Evolutionary conservation across 2,797 vertebrate species (phyloP).

Genomic region (Coracias cyanogaster): DNA sequence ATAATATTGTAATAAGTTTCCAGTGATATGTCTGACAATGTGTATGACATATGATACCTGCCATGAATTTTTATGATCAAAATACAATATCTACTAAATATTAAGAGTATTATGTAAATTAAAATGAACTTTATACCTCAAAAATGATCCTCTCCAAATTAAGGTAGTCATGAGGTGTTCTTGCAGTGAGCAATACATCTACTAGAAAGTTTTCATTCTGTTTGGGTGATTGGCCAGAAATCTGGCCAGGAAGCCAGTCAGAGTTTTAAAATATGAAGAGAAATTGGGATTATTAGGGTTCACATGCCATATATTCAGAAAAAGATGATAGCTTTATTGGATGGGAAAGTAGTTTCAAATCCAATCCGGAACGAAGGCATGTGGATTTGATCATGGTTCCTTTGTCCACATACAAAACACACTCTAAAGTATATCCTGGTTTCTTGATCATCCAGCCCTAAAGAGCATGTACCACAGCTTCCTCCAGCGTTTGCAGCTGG

Average conservation of each 20-base stretch:
- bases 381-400: not conserved
- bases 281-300: not conserved
- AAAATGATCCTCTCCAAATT: not conserved
- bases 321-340: not conserved
- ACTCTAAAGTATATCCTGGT: not conserved
- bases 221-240: not conserved
- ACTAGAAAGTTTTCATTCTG: not conserved
- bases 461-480: not conserved
- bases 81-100: not conserved
- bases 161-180: not conserved
- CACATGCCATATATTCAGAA: not conserved
- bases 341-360: not conserved
- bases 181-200: not conserved
- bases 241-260: not conserved
- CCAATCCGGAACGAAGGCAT: not conserved
- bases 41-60: not conserved
- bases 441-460: not conserved
- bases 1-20: not conserved
- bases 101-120: not conserved
- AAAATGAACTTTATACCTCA: not conserved
- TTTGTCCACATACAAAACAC: not conserved
- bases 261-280: not conserved
- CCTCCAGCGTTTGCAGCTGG: not conserved
- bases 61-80: not conserved
- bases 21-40: not conserved